Evolutionary conservation across 1,140 invertebrate species (phyloP).

Genomic region (Bombus turneri): DNA sequence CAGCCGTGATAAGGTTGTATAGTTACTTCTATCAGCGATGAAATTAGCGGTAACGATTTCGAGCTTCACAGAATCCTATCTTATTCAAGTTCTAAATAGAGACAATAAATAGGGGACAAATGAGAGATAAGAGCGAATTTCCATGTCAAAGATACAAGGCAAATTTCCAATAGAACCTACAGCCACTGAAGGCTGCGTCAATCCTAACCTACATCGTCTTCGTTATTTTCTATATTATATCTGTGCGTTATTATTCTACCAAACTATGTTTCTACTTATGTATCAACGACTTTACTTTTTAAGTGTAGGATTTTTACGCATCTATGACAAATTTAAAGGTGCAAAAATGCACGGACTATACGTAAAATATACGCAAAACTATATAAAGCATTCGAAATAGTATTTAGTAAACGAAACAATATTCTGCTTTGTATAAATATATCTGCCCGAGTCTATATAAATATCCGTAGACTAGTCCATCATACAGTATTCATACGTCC

Average conservation of each 20-base stretch:
- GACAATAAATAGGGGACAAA: not conserved
- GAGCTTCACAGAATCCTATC: not conserved
- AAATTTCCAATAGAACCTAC: not conserved
- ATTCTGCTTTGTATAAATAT: not conserved
- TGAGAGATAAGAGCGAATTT: not conserved
- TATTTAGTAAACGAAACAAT: no score
- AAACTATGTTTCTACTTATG: not conserved
- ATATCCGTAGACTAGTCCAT: not conserved
- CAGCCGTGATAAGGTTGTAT: not conserved
- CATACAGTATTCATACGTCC: no score
- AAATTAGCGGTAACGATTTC: conserved; percentile 1
- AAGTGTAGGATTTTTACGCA: not conserved
- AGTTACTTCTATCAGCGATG: not conserved
- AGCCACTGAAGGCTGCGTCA: no score
- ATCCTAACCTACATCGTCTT: no score
- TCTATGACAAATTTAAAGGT: accelerated
- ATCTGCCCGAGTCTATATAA: not conserved
- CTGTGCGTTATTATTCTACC: not conserved
- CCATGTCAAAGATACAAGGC: not conserved
- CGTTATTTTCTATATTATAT: not conserved
- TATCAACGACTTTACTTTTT: not conserved
- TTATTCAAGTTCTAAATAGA: not conserved
- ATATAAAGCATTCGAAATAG: not conserved
- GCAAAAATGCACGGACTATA: not conserved
- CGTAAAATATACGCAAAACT: not conserved